phyloP scores from a whole-genome alignment of 30 jellyfish, hydroid and myxozoan genomes.

The Calvadosia cruxmelitensis region DNA sequence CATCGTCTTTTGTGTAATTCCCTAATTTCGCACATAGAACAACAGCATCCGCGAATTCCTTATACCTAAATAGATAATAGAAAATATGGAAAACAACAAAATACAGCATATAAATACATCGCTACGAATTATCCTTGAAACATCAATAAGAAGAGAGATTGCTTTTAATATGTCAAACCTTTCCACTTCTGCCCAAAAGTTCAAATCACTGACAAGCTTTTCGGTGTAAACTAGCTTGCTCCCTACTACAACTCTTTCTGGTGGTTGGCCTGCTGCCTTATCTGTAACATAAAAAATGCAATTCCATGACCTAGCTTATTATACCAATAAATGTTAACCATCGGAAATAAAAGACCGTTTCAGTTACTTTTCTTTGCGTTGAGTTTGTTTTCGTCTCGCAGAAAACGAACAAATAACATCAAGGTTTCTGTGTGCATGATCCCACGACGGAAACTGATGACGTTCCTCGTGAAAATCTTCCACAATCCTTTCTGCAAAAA shows the following conservation, averaged over 20 bases:
- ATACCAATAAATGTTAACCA: not conserved
- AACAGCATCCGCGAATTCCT: slow-evolving; percentile 90
- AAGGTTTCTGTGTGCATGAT: slow-evolving; percentile 30
- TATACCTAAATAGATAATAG: too few species aligned
- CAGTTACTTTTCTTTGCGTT: slow-evolving; percentile 43
- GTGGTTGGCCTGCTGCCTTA: slow-evolving; percentile 10
- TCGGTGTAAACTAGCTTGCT: slow-evolving; percentile 57
- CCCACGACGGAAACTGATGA: slow-evolving; percentile 80
- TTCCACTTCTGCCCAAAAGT: slow-evolving; percentile 80
- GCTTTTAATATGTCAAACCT: too few species aligned
- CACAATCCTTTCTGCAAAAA: slow-evolving; percentile 53
- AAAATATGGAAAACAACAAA: too few species aligned
- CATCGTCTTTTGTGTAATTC: slow-evolving; percentile 79
- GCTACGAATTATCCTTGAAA: too few species aligned
- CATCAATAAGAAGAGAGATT: too few species aligned
- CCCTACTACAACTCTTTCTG: slow-evolving; percentile 37
- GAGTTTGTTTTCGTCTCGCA: slow-evolving; percentile 37
- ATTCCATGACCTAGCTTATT: not conserved
- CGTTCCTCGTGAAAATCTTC: slow-evolving; percentile 56
- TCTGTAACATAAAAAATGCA: too few species aligned
- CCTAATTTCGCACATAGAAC: slow-evolving; percentile 84
- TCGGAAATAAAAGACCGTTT: not conserved
- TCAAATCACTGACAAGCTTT: slow-evolving; percentile 55
- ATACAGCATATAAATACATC: too few species aligned
- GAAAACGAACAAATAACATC: slow-evolving; percentile 34